Evolutionary conservation across 2,113 vertebrate genomes (phyloP).

Genomic region (Colistium nudipinnis): DNA sequence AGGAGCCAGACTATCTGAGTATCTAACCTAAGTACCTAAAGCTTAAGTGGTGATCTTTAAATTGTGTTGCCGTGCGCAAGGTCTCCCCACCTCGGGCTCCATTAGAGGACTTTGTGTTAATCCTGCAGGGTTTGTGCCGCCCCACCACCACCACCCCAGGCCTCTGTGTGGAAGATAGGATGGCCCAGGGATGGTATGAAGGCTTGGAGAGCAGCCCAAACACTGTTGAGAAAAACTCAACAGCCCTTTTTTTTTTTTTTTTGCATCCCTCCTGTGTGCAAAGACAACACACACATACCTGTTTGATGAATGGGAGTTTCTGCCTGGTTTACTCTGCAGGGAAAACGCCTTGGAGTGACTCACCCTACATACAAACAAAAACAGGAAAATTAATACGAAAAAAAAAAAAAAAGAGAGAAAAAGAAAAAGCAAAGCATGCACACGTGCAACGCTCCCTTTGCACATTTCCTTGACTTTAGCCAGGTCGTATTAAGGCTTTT

Average conservation of each 20-base stretch:
- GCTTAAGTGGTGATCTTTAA: conserved; percentile 70
- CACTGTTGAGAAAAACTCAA: conserved; percentile 65
- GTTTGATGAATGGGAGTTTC: conserved; percentile 78
- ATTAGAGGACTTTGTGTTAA: conserved; percentile 76
- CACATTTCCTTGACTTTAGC: not conserved
- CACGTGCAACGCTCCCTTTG: conserved; percentile 7
- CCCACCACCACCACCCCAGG: conserved; percentile 28
- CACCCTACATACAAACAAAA: conserved; percentile 54
- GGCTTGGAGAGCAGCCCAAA: conserved; percentile 66
- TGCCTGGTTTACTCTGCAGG: conserved; percentile 65
- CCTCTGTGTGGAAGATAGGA: conserved; percentile 54
- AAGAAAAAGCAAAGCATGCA: conserved; percentile 1
- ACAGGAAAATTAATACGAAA: not conserved
- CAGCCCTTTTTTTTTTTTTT: not conserved
- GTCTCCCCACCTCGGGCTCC: conserved; percentile 64
- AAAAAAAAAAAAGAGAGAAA: not conserved
- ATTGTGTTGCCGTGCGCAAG: conserved; percentile 43
- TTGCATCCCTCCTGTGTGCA: conserved; percentile 55
- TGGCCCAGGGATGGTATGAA: conserved; percentile 50
- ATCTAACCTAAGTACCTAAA: conserved; percentile 58
- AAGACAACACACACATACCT: conserved; percentile 76
- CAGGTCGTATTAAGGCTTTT: not conserved
- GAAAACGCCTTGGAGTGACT: conserved; percentile 72
- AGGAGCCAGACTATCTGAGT: conserved; percentile 61
- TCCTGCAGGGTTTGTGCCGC: conserved; percentile 57